Percentiles rank a stretch among this genome's conserved stretches.
These are phyloP conservation scores for Eolophus roseicapilla DNA, from an alignment of 2,113 vertebrate species.

Conservation along the genomic window DNA sequence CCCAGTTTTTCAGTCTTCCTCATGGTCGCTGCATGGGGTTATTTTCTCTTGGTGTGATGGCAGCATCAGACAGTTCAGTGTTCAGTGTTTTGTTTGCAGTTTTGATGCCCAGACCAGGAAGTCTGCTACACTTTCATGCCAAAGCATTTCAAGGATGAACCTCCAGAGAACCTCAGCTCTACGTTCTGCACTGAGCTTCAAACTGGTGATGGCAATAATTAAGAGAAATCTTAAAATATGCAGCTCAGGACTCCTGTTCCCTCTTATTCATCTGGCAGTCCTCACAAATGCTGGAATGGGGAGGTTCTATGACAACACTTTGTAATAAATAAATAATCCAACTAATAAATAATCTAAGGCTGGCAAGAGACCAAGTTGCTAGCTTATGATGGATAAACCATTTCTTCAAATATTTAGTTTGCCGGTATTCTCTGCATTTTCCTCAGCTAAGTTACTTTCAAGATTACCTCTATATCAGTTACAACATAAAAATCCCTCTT, in stretches of 20 bases:
- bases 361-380: neutral
- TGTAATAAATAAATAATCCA: neutral
- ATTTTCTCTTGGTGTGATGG: neutral
- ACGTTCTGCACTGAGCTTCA: neutral
- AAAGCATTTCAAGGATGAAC: neutral
- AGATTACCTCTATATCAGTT: neutral
- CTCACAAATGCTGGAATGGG: neutral
- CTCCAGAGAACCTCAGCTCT: neutral
- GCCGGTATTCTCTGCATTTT: neutral
- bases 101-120: neutral
- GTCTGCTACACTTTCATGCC: neutral
- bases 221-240: neutral
- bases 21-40: neutral
- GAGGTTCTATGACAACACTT: neutral
- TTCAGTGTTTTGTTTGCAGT: neutral
- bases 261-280: neutral
- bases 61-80: neutral
- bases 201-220: neutral
- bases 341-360: neutral
- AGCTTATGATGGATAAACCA: neutral
- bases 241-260: neutral
- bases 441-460: constrained; percentile 1
- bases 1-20: neutral
- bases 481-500: neutral
- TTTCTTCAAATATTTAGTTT: neutral